Conservation (phyloP, 1,140 invertebrate species). For the Branchinecta lindahli region DNA sequence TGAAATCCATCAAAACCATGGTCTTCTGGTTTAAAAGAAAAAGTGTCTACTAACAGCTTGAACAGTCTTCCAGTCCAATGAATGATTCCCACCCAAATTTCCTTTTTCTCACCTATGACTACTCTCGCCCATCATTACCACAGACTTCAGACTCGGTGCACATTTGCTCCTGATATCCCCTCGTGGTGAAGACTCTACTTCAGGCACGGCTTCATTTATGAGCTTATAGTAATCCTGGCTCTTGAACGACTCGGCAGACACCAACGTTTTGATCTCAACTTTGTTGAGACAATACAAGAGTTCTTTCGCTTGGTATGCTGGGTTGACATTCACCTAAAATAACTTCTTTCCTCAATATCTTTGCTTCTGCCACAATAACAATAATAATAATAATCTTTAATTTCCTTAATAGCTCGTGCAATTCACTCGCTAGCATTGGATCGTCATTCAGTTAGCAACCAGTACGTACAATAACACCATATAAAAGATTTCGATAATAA, state of each 20-base stretch:
- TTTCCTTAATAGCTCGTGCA: no score
- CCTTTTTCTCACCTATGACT: constrained; percentile 24
- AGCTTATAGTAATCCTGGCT: constrained; percentile 55
- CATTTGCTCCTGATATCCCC: constrained; percentile 25
- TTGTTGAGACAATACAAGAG: constrained; percentile 63
- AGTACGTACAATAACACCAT: no score
- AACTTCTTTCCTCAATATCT: background rate
- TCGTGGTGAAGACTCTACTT: constrained; percentile 25
- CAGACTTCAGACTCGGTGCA: constrained; percentile 28
- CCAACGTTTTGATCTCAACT: constrained; percentile 51
- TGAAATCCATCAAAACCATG: no score
- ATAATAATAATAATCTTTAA: no score
- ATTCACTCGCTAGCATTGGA: no score
- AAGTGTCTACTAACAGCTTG: no score
- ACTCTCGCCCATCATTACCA: constrained; percentile 30
- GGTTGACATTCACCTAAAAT: constrained; percentile 61
- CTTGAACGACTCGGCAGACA: constrained; percentile 48
- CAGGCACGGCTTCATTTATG: constrained; percentile 35
- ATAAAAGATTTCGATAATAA: no score
- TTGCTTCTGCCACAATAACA: background rate
- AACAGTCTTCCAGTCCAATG: no score
- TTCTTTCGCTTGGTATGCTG: constrained; percentile 57
- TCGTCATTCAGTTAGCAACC: no score
- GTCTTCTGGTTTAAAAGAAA: no score
- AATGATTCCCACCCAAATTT: no score